Evolutionary conservation across 2,113 vertebrate genomes (phyloP).

Genomic region (Nipponia nippon): DNA sequence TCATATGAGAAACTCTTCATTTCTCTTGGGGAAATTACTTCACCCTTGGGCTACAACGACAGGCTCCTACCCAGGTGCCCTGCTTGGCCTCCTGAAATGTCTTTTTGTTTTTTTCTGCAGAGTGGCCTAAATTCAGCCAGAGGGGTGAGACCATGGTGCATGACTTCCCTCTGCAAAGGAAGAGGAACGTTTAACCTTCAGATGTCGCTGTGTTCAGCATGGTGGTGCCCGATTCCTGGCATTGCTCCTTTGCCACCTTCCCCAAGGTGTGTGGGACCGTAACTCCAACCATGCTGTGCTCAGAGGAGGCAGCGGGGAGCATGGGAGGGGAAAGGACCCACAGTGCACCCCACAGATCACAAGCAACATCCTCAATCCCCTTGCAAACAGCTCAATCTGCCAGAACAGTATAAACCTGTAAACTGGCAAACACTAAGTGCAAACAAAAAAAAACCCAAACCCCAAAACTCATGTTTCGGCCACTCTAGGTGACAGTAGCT

Average conservation of each 20-base stretch:
- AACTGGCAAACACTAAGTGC: background rate
- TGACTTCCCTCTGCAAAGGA: background rate
- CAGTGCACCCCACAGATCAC: background rate
- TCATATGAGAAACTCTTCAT: background rate
- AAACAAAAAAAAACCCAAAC: background rate
- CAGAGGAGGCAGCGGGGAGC: background rate
- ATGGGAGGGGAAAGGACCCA: background rate
- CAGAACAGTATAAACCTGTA: background rate
- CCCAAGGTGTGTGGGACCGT: background rate
- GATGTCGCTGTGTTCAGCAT: accelerated
- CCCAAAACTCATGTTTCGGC: background rate
- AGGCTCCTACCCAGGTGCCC: background rate
- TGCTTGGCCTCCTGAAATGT: background rate
- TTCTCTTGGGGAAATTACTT: background rate
- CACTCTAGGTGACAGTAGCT: background rate
- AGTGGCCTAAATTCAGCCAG: background rate
- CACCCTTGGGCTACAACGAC: background rate
- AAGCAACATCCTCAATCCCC: background rate
- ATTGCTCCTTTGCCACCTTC: background rate
- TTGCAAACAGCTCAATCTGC: background rate
- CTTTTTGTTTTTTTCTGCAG: background rate
- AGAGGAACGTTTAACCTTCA: background rate
- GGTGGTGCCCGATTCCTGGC: background rate
- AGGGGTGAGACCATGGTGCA: background rate
- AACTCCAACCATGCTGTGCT: background rate